phyloP scores from a whole-genome alignment of 2,888 invertebrate species.

The Ganaspis brasiliensis region DNA sequence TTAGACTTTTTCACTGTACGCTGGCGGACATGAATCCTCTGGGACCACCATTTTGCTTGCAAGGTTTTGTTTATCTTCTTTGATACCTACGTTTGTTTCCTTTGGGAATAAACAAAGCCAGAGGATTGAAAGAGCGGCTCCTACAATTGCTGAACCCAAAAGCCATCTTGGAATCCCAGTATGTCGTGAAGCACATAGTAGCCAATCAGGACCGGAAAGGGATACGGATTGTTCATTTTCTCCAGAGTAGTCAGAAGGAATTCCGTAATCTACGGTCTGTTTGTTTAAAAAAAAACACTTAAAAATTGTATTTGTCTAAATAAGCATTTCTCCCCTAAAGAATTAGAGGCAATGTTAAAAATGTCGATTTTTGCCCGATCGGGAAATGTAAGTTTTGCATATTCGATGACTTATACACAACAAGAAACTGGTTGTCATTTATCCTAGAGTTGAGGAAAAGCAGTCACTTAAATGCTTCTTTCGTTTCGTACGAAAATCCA shows the following conservation, averaged over 20 bases:
- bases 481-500: too few relatives aligned
- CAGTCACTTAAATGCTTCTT: too few relatives aligned
- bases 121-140: conserved; percentile 65
- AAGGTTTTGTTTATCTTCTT: conserved; percentile 41
- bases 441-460: too few relatives aligned
- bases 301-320: conserved; percentile 15
- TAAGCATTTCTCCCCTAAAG: not conserved
- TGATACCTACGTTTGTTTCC: conserved; percentile 54
- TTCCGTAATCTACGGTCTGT: conserved; percentile 73
- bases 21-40: conserved; percentile 71
- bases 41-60: conserved; percentile 65
- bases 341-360: too few relatives aligned
- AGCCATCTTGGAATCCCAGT: conserved; percentile 72
- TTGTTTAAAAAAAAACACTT: conserved; percentile 17
- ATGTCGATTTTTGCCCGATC: too few relatives aligned
- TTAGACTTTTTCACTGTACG: conserved; percentile 63
- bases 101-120: conserved; percentile 68
- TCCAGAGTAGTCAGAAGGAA: conserved; percentile 72
- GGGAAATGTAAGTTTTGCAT: too few relatives aligned
- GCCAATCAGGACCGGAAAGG: conserved; percentile 70
- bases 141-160: conserved; percentile 64
- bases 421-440: too few relatives aligned
- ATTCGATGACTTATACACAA: too few relatives aligned
- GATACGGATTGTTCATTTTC: conserved; percentile 71
- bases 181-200: conserved; percentile 69